Evolutionary conservation across 2,888 invertebrate genomes (phyloP), one percentile per base, ranked within the genome.

Genomic region (Nemapogon koenigi): DNA sequence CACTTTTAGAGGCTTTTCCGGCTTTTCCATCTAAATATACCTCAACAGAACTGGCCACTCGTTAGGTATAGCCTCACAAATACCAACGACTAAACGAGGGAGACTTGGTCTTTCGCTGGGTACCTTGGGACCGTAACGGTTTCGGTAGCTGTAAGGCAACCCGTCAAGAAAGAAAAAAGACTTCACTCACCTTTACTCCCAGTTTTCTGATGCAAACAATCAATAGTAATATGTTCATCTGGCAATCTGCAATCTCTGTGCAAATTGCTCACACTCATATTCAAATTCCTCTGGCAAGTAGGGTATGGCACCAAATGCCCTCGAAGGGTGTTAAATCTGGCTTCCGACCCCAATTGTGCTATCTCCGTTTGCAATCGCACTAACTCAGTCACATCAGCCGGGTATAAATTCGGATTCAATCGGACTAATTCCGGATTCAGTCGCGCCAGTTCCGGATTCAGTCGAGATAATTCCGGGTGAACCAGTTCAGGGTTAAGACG

Each of bases 221-320:
- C 76, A 1, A 70, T 63, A 0, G 54, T 46, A 0, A 62, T 55
- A 18, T 42, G 52, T 3, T 68, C 69, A 10, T 72, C 72, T 2
- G 35, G 36, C 37, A 63, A 46, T 2, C 71, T 53, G 28, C 72
- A 71, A 32, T 71, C 72, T 13, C 69, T 53, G 14, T 71, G 70
- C 1, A 73, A 35, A n/a, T 70, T 73, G 7, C 62, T 65, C 0
- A 65, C 65, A 36, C 72, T 73, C 58, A 69, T 58, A 0, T 69
- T 72, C 37, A 73, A 39, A 2, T 52, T 43, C 14, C 71, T 53
- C 32, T 62, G 67, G 43, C 75, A 75, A 0, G 16, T 11, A 1
- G 56, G 53, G 30, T 72, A 73, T 3, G 69, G 71, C 0, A 73
- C 71, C 48, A 83, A 48, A 53, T 82, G 58, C 31, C 83, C 66